These are phyloP conservation scores for Variabilichromis moorii DNA, from an alignment of 2,113 vertebrate genomes.

Conservation along the genomic window DNA sequence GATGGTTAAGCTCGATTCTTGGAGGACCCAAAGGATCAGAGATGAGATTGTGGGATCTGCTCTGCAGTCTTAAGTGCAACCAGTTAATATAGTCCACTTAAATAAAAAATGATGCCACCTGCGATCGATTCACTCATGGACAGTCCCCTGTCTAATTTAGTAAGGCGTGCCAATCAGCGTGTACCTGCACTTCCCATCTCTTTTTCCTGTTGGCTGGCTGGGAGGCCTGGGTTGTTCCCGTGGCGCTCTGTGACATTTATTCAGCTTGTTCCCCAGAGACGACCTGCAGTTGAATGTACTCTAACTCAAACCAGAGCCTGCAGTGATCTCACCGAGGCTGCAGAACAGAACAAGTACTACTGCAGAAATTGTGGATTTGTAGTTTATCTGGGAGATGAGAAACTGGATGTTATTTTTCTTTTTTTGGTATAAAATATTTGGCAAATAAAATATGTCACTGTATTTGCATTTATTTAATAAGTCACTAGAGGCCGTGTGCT, in stretches of 20 bases:
- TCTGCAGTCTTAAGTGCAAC: not conserved
- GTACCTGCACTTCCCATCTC: not conserved
- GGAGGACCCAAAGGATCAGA: not conserved
- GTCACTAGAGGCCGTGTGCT: not conserved
- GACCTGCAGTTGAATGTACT: not conserved
- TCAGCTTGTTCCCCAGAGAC: not conserved
- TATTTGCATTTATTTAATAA: not conserved
- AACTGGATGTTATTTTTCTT: not conserved
- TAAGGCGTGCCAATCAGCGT: not conserved
- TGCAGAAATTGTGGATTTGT: not conserved
- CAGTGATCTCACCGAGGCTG: not conserved
- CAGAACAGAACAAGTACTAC: not conserved
- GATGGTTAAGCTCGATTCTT: fast-evolving
- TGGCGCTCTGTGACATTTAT: not conserved
- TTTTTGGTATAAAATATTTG: not conserved
- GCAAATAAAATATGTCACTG: not conserved
- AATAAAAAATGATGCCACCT: not conserved
- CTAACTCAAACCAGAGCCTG: not conserved
- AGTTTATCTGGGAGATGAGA: not conserved
- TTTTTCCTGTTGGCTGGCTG: not conserved
- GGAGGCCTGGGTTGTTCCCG: not conserved
- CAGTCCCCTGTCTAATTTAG: not conserved
- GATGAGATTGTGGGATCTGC: not conserved
- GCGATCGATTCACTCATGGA: not conserved
- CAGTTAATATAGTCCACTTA: not conserved